phyloP scores from a whole-genome alignment of 2,113 vertebrate species.

The Microtus oregoni region DNA sequence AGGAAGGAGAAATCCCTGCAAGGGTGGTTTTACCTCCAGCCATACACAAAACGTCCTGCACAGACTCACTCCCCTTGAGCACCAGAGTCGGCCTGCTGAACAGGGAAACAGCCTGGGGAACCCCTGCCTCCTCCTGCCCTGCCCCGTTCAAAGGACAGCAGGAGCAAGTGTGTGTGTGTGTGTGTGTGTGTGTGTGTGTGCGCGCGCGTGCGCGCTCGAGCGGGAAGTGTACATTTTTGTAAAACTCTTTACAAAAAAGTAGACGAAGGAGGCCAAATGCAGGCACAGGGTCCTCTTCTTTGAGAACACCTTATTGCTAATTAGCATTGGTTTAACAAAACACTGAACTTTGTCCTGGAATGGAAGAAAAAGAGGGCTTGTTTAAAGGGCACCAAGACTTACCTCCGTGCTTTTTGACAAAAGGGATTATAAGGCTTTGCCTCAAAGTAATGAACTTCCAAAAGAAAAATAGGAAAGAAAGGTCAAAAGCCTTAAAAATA shows the following conservation, averaged over 20 bases:
- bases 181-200: no score
- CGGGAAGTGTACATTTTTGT: no score
- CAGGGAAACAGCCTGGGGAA: neutral
- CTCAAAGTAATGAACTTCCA: neutral
- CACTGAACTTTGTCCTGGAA: neutral
- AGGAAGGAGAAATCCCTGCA: neutral
- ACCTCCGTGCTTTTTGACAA: neutral
- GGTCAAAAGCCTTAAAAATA: constrained; percentile 2
- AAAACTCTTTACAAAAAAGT: neutral
- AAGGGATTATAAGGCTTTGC: constrained; percentile 18
- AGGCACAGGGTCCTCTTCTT: neutral
- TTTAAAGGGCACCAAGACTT: neutral
- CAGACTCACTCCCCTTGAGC: neutral
- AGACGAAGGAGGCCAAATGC: neutral
- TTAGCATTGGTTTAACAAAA: constrained; percentile 26
- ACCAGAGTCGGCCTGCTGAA: neutral
- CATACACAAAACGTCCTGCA: neutral
- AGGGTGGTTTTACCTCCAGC: neutral
- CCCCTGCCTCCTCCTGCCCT: neutral
- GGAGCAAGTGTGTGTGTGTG: no score
- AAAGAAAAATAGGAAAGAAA: neutral
- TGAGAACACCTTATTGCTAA: neutral
- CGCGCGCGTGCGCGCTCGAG: no score
- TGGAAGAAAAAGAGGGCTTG: neutral
- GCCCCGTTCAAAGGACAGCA: neutral